These are phyloP conservation scores for Lophotriccus pileatus DNA, from an alignment of 2,797 vertebrate species.

Conservation along the genomic window DNA sequence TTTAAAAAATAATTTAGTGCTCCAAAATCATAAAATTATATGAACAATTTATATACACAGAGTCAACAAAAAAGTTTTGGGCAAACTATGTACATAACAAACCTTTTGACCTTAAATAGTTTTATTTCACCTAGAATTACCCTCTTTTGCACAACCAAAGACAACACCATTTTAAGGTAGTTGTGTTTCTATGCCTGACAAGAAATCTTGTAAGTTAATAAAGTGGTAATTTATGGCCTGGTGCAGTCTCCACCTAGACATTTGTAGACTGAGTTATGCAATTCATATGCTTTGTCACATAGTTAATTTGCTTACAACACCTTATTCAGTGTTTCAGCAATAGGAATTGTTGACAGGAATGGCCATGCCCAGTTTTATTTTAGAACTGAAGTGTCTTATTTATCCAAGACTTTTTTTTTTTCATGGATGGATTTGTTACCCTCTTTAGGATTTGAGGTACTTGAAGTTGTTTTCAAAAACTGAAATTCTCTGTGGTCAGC, in stretches of 20 bases:
- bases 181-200: background rate
- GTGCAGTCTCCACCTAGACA: background rate
- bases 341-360: constrained; percentile 19
- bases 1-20: background rate
- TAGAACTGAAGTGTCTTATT: background rate
- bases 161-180: background rate
- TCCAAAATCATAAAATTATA: background rate
- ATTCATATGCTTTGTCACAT: background rate
- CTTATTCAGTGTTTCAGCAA: background rate
- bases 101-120: background rate
- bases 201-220: constrained; percentile 7
- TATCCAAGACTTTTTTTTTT: background rate
- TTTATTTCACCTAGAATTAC: background rate
- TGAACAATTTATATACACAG: background rate
- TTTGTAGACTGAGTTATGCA: background rate
- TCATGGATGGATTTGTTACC: background rate
- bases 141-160: background rate
- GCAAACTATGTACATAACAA: background rate
- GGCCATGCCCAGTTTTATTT: constrained; percentile 10
- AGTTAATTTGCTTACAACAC: constrained; percentile 13
- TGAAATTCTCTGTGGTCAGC: background rate
- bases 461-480: background rate
- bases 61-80: background rate
- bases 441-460: background rate
- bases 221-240: background rate